phyloP scores from a whole-genome alignment of 1,140 invertebrate species.

The Pogonus chalceus region DNA sequence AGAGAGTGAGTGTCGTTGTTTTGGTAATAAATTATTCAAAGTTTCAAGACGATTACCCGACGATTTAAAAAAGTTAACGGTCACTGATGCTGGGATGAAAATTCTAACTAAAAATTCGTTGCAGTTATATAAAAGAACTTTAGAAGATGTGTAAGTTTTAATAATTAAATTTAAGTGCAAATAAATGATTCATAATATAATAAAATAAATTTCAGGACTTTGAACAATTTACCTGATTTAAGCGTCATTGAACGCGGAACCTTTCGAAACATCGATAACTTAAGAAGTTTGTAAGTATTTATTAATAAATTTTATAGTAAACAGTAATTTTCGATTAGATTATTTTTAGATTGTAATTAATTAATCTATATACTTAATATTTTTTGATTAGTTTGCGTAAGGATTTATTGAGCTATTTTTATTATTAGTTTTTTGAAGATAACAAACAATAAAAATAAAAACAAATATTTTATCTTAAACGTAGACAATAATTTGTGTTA shows the following conservation, averaged over 20 bases:
- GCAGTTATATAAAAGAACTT: constrained; percentile 23
- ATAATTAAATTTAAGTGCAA: not conserved
- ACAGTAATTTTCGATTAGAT: too few relatives aligned
- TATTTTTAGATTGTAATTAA: too few relatives aligned
- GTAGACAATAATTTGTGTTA: too few relatives aligned
- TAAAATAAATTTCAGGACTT: constrained; percentile 29
- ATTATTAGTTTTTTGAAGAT: too few relatives aligned
- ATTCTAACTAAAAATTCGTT: constrained; percentile 23
- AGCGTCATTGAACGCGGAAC: constrained; percentile 37
- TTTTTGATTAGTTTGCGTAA: too few relatives aligned
- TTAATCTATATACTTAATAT: too few relatives aligned
- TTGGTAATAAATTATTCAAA: constrained; percentile 23
- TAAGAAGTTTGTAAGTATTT: constrained; percentile 39
- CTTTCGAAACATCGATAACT: constrained; percentile 35
- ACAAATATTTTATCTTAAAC: too few relatives aligned
- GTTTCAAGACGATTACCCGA: constrained; percentile 27
- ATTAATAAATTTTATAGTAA: too few relatives aligned
- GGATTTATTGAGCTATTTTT: too few relatives aligned
- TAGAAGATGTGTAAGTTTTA: constrained; percentile 33
- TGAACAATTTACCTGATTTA: constrained; percentile 36
- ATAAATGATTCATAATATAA: not conserved
- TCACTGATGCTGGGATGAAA: constrained; percentile 27
- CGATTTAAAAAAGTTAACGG: constrained; percentile 24
- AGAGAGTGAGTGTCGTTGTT: constrained; percentile 32
- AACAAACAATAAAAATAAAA: too few relatives aligned